phyloP scores from a whole-genome alignment of 1,140 invertebrate species.

The Drosophila kepulauana region DNA sequence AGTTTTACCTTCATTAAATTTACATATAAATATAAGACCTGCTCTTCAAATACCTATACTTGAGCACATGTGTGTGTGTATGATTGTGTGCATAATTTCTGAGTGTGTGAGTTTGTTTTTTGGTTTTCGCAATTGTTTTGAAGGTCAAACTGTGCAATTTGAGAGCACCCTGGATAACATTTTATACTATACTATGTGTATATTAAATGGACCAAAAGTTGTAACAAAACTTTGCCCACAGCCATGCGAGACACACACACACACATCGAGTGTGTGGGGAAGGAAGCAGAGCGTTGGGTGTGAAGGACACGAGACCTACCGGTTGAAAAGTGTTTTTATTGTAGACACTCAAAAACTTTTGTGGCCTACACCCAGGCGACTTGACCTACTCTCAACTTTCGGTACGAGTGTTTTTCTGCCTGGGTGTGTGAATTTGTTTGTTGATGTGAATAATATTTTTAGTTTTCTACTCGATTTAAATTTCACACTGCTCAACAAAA shows the following conservation, averaged over 20 bases:
- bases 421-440: constrained; percentile 41
- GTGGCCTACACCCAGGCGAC: constrained; percentile 52
- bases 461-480: constrained; percentile 16
- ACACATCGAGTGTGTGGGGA: constrained; percentile 3
- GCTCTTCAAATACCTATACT: constrained; percentile 21
- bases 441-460: constrained; percentile 17
- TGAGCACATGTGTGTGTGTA: neutral
- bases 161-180: constrained; percentile 47
- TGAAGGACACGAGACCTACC: constrained; percentile 50
- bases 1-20: constrained; percentile 76
- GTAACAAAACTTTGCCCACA: constrained; percentile 63
- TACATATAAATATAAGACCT: constrained; percentile 73
- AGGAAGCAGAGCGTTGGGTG: constrained; percentile 12
- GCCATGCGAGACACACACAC: constrained; percentile 20
- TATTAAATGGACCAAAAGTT: constrained; percentile 75
- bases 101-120: constrained; percentile 43
- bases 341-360: constrained; percentile 59
- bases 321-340: constrained; percentile 53
- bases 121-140: constrained; percentile 57
- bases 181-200: constrained; percentile 39
- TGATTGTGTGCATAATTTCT: neutral
- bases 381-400: constrained; percentile 61
- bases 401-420: neutral
- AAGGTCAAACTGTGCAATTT: constrained; percentile 70
- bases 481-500: constrained; percentile 16